Evolutionary conservation across 2,888 invertebrate genomes (phyloP), one percentile per base, ranked within the genome.

Genomic region (Aphodius sticticus): DNA sequence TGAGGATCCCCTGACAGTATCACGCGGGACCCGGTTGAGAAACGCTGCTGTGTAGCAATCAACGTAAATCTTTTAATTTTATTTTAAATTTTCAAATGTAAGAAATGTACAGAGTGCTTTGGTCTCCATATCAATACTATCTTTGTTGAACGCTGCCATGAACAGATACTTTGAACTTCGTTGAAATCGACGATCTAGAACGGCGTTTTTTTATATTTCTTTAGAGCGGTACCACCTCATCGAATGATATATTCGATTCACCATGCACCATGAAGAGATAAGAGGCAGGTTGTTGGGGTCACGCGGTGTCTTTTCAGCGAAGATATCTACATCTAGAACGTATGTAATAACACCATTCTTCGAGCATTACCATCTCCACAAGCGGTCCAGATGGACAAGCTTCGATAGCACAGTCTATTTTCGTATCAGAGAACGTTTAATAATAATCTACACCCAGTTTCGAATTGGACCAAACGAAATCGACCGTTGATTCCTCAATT

Each of bases 381-480:
- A 82, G 83, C 81, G 82, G 82, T 82, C 82, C 81, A 53, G 83
- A 83, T 83, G 81, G 82, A 82, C 83, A 82, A 78, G 78, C 76
- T 69, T 81, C 80, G 83, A 83, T 83, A 82, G 77, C 78, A 82
- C 82, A 81, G 82, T 82, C 82, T 83, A 83, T 83, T 82, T 53
- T 53, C 53, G 53, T 53, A 53, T 53, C 53, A 53, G 3, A 53
- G 72, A 16, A n/a, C 35, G 16, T 72, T 72, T 72, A 72, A 72
- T 16, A 72, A 72, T 53, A 12, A 9, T 12, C 9, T 53, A 1
- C 26, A 53, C 12, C 12, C 7, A 53, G 12, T 72, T 72, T 72
- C 72, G 72, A 36, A 72, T 36, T 53, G 53, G 53, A 53, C 53
- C 15, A 72, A 72, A 72, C 72, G 16, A 53, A 53, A 53, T 53